Conservation (phyloP, 2,113 vertebrate genomes). For the Protobothrops flavoviridis region DNA sequence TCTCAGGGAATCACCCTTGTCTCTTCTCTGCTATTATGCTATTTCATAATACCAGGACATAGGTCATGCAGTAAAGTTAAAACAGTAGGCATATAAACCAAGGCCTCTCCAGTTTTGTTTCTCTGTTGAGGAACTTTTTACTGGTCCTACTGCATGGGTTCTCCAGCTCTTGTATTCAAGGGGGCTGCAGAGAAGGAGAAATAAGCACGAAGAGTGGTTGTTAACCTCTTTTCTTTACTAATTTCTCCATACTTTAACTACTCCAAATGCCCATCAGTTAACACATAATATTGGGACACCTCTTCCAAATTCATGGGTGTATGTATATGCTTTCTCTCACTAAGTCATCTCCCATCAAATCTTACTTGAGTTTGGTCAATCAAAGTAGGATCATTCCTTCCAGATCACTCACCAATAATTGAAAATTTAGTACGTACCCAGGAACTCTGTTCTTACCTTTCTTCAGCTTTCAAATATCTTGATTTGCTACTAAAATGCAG, state of each 20-base stretch:
- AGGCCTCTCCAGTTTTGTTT: not conserved
- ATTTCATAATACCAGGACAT: not conserved
- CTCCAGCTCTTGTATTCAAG: not conserved
- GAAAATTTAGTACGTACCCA: not conserved
- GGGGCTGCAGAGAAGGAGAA: not conserved
- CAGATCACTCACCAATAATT: not conserved
- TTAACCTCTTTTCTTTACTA: not conserved
- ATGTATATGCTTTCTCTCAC: not conserved
- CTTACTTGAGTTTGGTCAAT: too few relatives aligned
- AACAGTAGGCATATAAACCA: not conserved
- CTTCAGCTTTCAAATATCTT: not conserved
- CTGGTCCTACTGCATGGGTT: not conserved
- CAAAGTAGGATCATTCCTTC: not conserved
- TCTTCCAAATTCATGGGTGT: not conserved
- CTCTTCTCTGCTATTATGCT: not conserved
- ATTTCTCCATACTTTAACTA: not conserved
- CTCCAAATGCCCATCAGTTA: not conserved
- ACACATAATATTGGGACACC: not conserved
- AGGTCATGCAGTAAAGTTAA: not conserved
- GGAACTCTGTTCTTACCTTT: not conserved
- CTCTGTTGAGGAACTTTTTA: not conserved
- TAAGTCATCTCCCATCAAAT: not conserved
- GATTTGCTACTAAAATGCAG: not conserved
- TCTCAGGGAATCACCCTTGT: not conserved
- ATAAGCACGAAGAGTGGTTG: not conserved